A percentile compares a stretch with the other conserved stretches of the same genome.
phyloP scores from a whole-genome alignment of 2,888 invertebrate genomes.

The Drosophila parthenogenetica region DNA sequence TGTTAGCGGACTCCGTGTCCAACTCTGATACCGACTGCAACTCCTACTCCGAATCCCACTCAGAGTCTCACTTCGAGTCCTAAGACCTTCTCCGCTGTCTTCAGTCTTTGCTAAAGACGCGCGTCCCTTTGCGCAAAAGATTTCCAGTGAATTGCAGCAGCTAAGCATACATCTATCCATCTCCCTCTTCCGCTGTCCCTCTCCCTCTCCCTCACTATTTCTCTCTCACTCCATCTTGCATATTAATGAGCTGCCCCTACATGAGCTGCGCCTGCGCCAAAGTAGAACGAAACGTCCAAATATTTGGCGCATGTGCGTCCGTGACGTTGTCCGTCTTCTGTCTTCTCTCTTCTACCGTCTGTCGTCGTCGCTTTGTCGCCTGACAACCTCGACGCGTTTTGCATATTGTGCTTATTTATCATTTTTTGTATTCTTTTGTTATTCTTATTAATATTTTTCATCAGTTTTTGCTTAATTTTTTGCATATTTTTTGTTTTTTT shows the following conservation, averaged over 20 bases:
- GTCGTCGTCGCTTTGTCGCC: slow-evolving; percentile 9
- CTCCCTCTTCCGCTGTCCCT: not conserved
- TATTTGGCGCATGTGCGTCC: slow-evolving; percentile 71
- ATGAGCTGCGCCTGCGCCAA: slow-evolving; percentile 51
- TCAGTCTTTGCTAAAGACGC: slow-evolving; percentile 45
- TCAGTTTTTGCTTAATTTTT: slow-evolving; percentile 13
- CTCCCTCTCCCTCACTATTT: not conserved
- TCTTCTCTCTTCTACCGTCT: no score
- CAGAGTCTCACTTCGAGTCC: not conserved
- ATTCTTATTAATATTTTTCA: slow-evolving; percentile 47
- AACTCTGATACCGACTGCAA: slow-evolving; percentile 6
- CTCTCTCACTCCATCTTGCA: slow-evolving; percentile 24
- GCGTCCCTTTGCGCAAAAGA: slow-evolving; percentile 43
- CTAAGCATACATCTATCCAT: slow-evolving; percentile 19
- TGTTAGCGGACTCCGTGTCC: not conserved
- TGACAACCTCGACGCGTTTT: slow-evolving; percentile 48
- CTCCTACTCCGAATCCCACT: not conserved
- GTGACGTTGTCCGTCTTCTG: slow-evolving; percentile 26
- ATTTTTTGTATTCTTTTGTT: not conserved
- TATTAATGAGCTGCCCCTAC: slow-evolving; percentile 38
- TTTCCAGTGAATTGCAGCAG: slow-evolving; percentile 69
- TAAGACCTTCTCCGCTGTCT: not conserved
- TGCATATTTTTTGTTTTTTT: not conserved
- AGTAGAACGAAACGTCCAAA: slow-evolving; percentile 79
- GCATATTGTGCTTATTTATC: slow-evolving; percentile 29